Base-by-base conservation (phyloP, 2,888 invertebrate species). In the Eretmocerus hayati region DNA sequence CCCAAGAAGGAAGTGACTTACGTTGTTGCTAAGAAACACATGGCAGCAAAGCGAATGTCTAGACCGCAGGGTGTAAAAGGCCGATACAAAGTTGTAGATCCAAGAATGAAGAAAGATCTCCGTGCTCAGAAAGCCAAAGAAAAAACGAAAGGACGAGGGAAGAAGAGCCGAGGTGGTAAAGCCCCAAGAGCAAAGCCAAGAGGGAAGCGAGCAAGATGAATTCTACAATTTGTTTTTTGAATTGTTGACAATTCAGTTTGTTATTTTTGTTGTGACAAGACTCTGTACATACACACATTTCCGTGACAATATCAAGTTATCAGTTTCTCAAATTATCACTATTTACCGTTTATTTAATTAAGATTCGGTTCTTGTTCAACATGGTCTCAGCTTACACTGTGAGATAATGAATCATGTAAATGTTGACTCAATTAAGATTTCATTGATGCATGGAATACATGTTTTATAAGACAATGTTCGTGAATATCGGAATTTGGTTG, bases 31-130 rank as follows among this genome's bases (percentile, higher is more conserved):
- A 95, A 91, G 70, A 97, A 92, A 71, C 83, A 85, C 59, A 81
- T 78, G 55, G 79, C 86, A 1, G 83, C 85, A 0, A 90, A 89
- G 64, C 77, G 84, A 44, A 83, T 85, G 50, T 76, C 80, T 42
- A 78, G 93, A 57, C 95, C 95, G 6, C 73, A 83, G 0, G 94
- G 94, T 35, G 85, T 94, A 19, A 91, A 91, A 72, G 96, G 96
- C 44, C 85, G 81, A 26, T 96, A 87, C 72, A 91, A 85, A 71
- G 85, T 95, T n/a, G 97, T 97, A 5, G 97, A 97, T 79, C 84
- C 87, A 2, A 78, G 97, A 58, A 86, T 95, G 87, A 97, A 96
- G 74, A 96, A 96, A 72, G 97, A 97, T 69, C 74, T 85, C 63
- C 78, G 86, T 53, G 82, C 85, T 1, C 74, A 79, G 58, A 81